Evolutionary conservation across 2,797 vertebrate species (phyloP), one percentile per base, ranked within the genome.

Genomic region (Chaetophractus vellerosus): DNA sequence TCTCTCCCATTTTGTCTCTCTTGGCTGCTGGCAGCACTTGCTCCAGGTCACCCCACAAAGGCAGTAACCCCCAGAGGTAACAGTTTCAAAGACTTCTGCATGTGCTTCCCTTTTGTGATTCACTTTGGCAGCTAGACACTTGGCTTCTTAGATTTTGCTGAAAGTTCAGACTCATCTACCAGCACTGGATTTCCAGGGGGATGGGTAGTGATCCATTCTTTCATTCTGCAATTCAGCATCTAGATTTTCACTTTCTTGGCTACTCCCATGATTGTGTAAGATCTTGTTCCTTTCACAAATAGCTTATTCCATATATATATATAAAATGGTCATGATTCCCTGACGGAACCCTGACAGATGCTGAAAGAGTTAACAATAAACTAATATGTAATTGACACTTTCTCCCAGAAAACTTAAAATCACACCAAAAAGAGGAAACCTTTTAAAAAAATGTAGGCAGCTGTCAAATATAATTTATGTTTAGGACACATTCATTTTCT

Each of bases 371-470:
- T 86, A 59, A 79, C 71, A 86, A 33, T 72, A 50, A 90, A 84
- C 23, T 83, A 84, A 64, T 3, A 36, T 59, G 15, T 79, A 79
- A n/a, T n/a, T 64, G 33, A 91, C 23, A 72, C 9, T 76, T 76
- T 86, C 31, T 86, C 33, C 12, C 9, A 64, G 89, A 95, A 84
- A 24, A 75, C 28, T 76, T 78, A 4, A 74, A 76, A 91, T 48
- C 64, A 5, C 31, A 61, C 36, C 9, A 69, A 36, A 75, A 84
- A 41, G 4, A 95, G 10, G 94, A 85, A 88, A 69, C 0, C 21
- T 79, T 94, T 89, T 12, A 69, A 76, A 92, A 92, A 83, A 72
- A 72, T 45, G 71, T 48, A 14, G 33, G 24, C n/a, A 76, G 61
- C 57, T 38, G 1, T 38, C 11, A 72, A 80, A 72, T 71, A 41